phyloP scores from a whole-genome alignment of 92 coral and sea anemone genomes.

The Parazoanthus swiftii region DNA sequence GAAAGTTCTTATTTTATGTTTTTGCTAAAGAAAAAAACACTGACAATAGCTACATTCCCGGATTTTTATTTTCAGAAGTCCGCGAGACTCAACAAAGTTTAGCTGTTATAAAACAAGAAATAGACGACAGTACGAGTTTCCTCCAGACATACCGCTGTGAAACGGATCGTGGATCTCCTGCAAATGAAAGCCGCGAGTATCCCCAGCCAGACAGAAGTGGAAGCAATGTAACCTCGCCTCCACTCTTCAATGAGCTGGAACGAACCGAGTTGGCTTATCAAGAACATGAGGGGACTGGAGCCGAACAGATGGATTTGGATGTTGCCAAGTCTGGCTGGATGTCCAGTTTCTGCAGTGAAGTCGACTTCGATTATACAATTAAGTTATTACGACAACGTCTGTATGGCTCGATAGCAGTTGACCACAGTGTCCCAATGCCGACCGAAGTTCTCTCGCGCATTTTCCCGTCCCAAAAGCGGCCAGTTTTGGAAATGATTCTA shows the following conservation, averaged over 20 bases:
- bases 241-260: background rate
- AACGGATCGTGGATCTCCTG: background rate
- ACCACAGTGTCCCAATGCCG: constrained; percentile 45
- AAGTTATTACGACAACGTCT: constrained; percentile 54
- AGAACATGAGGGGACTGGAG: background rate
- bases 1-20: no score
- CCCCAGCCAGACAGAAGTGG: background rate
- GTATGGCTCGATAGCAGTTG: constrained; percentile 32
- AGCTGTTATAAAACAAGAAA: background rate
- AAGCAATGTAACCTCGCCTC: background rate
- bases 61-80: background rate
- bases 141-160: background rate
- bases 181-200: background rate
- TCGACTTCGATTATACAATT: constrained; percentile 64
- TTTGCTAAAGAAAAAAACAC: background rate
- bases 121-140: background rate
- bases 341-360: constrained; percentile 54
- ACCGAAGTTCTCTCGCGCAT: constrained; percentile 58
- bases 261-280: background rate
- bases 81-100: background rate
- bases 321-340: background rate
- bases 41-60: background rate
- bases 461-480: constrained; percentile 62
- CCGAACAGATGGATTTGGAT: background rate
- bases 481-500: constrained; percentile 61